Evolutionary conservation across 1,140 invertebrate genomes (phyloP).

Genomic region (Halesus radiatus): DNA sequence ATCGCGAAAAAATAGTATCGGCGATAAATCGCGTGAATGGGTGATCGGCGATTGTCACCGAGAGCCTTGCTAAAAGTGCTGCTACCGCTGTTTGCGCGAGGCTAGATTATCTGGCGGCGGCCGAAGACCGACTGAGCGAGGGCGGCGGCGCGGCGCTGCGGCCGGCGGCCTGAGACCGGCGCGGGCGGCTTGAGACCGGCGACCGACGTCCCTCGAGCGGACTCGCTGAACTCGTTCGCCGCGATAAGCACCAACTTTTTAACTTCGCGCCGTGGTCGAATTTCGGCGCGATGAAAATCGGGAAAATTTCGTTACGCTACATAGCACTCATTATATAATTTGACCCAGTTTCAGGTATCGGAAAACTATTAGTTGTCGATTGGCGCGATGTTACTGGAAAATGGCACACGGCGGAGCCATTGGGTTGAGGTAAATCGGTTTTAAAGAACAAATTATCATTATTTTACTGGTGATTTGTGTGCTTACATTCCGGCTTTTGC

Average conservation of each 20-base stretch:
- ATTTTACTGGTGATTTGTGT: no score
- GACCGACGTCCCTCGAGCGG: slow-evolving; percentile 3
- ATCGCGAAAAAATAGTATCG: slow-evolving; percentile 1
- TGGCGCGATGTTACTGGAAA: no score
- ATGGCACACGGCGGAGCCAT: no score
- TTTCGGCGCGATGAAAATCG: background rate
- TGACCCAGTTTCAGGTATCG: slow-evolving; percentile 2
- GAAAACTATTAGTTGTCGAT: no score
- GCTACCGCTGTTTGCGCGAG: background rate
- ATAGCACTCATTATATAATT: background rate
- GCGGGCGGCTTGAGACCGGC: background rate
- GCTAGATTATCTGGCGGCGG: slow-evolving; percentile 8
- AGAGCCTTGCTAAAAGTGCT: no score
- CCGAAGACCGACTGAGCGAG: slow-evolving; percentile 35
- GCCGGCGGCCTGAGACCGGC: background rate
- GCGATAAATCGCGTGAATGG: background rate
- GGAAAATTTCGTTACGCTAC: slow-evolving; percentile 8
- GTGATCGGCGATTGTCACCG: no score
- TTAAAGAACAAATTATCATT: no score
- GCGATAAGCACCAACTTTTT: background rate
- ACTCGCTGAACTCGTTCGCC: background rate
- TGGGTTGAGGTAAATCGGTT: no score
- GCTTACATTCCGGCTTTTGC: no score
- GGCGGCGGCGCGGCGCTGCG: slow-evolving; percentile 30
- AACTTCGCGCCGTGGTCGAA: background rate